phyloP scores from a whole-genome alignment of 2,888 invertebrate species.

The Polyommatus icarus region DNA sequence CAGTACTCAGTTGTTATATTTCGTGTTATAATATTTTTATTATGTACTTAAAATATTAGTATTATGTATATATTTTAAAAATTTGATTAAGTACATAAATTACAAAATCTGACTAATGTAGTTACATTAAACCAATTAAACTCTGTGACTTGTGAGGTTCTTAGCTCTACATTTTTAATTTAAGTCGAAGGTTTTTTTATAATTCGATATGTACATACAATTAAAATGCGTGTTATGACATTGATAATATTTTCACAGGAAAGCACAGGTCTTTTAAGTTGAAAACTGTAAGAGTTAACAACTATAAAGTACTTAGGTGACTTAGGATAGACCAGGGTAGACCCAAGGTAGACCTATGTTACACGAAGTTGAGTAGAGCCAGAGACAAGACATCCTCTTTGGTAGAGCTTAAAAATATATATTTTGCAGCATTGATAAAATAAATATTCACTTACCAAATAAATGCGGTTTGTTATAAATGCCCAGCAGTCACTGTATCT shows the following conservation, averaged over 20 bases:
- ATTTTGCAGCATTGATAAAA: background rate
- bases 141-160: background rate
- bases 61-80: too few relatives aligned
- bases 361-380: too few relatives aligned
- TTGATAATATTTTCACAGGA: background rate
- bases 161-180: background rate
- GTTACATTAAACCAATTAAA: too few relatives aligned
- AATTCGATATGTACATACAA: too few relatives aligned
- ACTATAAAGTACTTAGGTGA: background rate
- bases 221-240: background rate
- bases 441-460: constrained; percentile 58
- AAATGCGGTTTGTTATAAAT: constrained; percentile 55
- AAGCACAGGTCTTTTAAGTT: background rate
- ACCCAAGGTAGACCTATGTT: too few relatives aligned
- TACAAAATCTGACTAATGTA: too few relatives aligned
- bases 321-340: too few relatives aligned
- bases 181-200: too few relatives aligned
- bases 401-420: background rate
- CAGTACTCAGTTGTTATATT: too few relatives aligned
- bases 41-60: background rate
- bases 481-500: constrained; percentile 51
- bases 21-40: too few relatives aligned
- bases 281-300: background rate
- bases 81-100: too few relatives aligned
- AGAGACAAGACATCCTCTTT: too few relatives aligned